Percentiles rank a stretch among this genome's conserved stretches.
Evolutionary conservation across 2,888 invertebrate species (phyloP).

Genomic region (Crossocerus cetratus): DNA sequence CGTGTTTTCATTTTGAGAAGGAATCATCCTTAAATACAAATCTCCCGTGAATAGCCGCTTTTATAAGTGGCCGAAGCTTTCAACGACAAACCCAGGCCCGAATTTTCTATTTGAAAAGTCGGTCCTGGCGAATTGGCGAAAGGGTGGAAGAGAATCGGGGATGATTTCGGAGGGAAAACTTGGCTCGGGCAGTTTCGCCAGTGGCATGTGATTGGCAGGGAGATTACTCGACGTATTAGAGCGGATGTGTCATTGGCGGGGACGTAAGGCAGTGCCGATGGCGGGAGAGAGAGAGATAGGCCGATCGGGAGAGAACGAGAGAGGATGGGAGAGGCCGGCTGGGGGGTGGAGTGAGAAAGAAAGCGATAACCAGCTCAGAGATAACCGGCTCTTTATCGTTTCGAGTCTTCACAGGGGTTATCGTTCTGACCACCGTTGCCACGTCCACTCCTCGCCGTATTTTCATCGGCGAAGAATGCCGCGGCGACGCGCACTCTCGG

Average conservation of each 20-base stretch:
- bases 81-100: too few relatives aligned
- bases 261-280: too few relatives aligned
- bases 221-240: slow-evolving; percentile 48
- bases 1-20: too few relatives aligned
- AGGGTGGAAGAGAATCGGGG: too few relatives aligned
- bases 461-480: slow-evolving; percentile 38
- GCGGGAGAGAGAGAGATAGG: too few relatives aligned
- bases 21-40: too few relatives aligned
- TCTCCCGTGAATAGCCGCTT: too few relatives aligned
- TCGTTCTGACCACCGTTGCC: slow-evolving; percentile 67
- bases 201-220: slow-evolving; percentile 43
- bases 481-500: too few relatives aligned
- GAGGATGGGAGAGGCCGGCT: background rate
- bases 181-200: slow-evolving; percentile 39
- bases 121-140: too few relatives aligned
- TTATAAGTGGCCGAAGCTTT: too few relatives aligned
- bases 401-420: slow-evolving; percentile 69
- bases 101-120: too few relatives aligned
- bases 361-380: slow-evolving; percentile 51
- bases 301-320: background rate
- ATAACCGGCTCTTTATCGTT: slow-evolving; percentile 60
- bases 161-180: slow-evolving; percentile 29
- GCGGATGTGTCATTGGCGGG: slow-evolving; percentile 45
- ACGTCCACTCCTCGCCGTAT: slow-evolving; percentile 57
- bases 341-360: slow-evolving; percentile 27